Percentiles rank a stretch among this genome's conserved stretches.
These are phyloP conservation scores for Pithys albifrons DNA, from an alignment of 2,113 vertebrate species.

Conservation along the genomic window DNA sequence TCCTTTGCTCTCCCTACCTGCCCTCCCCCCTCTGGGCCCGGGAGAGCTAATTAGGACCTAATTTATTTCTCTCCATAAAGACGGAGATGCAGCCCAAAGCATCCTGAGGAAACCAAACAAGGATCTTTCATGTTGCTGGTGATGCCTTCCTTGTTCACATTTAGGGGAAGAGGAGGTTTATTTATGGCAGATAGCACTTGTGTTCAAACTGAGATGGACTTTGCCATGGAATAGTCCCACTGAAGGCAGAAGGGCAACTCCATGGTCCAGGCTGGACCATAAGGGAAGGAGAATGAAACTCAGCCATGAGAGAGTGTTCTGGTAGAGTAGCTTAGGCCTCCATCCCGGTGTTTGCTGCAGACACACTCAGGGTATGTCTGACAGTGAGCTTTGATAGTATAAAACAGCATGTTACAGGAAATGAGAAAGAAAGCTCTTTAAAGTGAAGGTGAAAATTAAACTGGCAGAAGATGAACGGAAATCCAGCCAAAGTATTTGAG, in stretches of 20 bases:
- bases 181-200: not conserved
- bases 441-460: constrained; percentile 30
- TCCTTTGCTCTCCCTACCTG: not conserved
- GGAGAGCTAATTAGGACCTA: not conserved
- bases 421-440: constrained; percentile 18
- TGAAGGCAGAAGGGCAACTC: not conserved
- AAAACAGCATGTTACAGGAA: not conserved
- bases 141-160: not conserved
- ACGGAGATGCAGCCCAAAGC: not conserved
- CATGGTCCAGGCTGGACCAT: not conserved
- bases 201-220: not conserved
- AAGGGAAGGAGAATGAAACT: not conserved
- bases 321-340: not conserved
- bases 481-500: not conserved
- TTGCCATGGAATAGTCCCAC: not conserved
- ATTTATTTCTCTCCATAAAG: not conserved
- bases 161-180: not conserved
- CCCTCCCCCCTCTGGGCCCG: not conserved
- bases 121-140: not conserved
- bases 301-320: not conserved
- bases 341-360: not conserved
- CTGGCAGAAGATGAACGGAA: not conserved
- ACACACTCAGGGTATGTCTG: not conserved
- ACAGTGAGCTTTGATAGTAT: not conserved
- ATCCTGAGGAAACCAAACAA: not conserved